Base-by-base conservation (phyloP, 1,140 invertebrate species). In the Cotesia glomerata region DNA sequence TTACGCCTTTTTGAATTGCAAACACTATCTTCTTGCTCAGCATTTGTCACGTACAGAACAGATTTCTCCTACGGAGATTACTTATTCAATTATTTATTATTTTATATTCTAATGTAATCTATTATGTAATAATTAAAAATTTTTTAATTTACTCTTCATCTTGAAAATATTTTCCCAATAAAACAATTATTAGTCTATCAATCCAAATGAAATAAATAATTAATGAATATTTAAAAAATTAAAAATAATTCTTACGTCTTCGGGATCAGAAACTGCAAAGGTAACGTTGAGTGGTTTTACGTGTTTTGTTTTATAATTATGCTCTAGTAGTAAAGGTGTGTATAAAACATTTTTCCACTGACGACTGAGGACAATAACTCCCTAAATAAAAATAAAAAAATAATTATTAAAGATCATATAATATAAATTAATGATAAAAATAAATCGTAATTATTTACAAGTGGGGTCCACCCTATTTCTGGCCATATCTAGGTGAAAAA, bases 301-400 rank as follows among this genome's bases (percentile, higher is more conserved):
- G 49, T 94, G 88, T 81, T 95, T 93, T 64, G 91, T 92, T 88
- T 96, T 96, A 79, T 95, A 94, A 82, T 95, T 95, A 81, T 96
- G 94, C 78, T 98, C 95, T 64, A 97, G 89, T 45, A 98, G 87
- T 61, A 97, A 88, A 0, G 97, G 97, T 76, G 97, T 98, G 81
- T 98, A 98, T 2, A 99, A 86, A 3, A 96, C 94, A 84, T 97
- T 98, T 86, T 98, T 98, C 97, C 97, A 99, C 82, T 98, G 96
- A 2, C 97, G 90, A 79, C 95, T 97, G 16, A 98, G 83, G 58
- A 96, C 95, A 81, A 97, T 93, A 16, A 97, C 92, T n/a, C 95
- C 95, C 91, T 95, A 62, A 8, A 52, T 69, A 72, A 72, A 72
- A 32, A 65, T 67, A 74, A 67, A 73, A 64, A 64, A 72, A 69